Percentiles rank a stretch among this genome's conserved stretches.
phyloP scores from a whole-genome alignment of 2,888 invertebrate genomes.

The Listrodromus nycthemerus region DNA sequence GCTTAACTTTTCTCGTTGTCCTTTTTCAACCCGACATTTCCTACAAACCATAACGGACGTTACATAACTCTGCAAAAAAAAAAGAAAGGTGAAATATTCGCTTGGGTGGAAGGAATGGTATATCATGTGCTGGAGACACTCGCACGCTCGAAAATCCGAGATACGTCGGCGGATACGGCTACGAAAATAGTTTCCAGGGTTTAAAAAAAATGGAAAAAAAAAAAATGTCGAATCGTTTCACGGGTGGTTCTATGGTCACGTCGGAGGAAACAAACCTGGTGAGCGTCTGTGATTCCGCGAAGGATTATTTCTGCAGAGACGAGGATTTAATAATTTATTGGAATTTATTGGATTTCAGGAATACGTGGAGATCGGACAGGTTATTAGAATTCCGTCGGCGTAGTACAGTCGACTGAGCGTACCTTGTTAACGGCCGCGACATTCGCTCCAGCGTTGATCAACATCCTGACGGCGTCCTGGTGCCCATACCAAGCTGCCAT shows the following conservation, averaged over 20 bases:
- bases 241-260: neutral
- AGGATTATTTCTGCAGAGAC: neutral
- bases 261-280: neutral
- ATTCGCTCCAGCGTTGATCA: constrained; percentile 89
- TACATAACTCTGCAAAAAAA: constrained; percentile 10
- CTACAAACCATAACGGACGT: neutral
- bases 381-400: constrained; percentile 43
- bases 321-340: constrained; percentile 45
- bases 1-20: constrained; percentile 8
- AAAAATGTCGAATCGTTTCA: too few relatives aligned
- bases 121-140: too few relatives aligned
- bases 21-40: neutral
- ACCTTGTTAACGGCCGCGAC: constrained; percentile 90
- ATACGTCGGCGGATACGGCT: constrained; percentile 1
- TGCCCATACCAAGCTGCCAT: constrained; percentile 92
- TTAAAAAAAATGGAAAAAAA: neutral
- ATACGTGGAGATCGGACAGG: neutral
- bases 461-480: constrained; percentile 88
- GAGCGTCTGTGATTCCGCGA: neutral
- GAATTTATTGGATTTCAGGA: constrained; percentile 23
- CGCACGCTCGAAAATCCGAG: neutral
- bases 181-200: neutral
- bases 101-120: neutral
- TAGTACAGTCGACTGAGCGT: constrained; percentile 69
- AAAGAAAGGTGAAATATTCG: neutral